phyloP scores from a whole-genome alignment of 2,113 vertebrate species.

The Haliaeetus leucogaster region DNA sequence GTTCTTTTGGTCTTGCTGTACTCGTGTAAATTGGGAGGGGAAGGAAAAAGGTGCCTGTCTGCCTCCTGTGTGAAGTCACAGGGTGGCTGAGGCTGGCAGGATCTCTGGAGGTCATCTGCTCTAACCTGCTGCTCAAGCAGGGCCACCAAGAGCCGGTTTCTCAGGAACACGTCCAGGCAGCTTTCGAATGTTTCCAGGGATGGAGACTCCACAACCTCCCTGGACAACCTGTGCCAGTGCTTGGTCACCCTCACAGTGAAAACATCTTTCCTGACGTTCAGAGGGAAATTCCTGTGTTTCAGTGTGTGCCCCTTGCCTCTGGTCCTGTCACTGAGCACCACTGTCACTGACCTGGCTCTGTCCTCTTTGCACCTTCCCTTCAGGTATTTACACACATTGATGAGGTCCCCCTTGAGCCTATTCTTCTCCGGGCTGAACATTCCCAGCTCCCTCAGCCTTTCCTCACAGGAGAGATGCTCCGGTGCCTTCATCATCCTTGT shows the following conservation, averaged over 20 bases:
- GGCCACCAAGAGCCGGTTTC: not conserved
- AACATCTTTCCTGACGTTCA: not conserved
- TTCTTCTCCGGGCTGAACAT: not conserved
- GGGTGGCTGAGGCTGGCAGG: not conserved
- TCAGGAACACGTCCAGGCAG: not conserved
- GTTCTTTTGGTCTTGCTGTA: not conserved
- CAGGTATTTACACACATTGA: not conserved
- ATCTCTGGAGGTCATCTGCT: not conserved
- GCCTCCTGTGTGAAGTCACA: not conserved
- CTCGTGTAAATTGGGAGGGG: not conserved
- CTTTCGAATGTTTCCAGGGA: not conserved
- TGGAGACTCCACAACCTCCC: not conserved
- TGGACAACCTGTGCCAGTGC: not conserved
- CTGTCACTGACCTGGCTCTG: not conserved
- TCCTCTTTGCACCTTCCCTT: not conserved
- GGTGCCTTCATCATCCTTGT: not conserved
- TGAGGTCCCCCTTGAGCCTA: not conserved
- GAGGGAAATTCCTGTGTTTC: not conserved
- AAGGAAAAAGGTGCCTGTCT: rapidly evolving
- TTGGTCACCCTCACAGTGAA: not conserved
- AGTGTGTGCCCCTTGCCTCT: not conserved
- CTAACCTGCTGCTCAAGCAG: not conserved
- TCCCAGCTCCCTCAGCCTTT: not conserved
- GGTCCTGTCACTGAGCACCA: not conserved
- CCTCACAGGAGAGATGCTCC: not conserved